phyloP scores from a whole-genome alignment of 1,140 invertebrate species.

The Drosophila lowei region DNA sequence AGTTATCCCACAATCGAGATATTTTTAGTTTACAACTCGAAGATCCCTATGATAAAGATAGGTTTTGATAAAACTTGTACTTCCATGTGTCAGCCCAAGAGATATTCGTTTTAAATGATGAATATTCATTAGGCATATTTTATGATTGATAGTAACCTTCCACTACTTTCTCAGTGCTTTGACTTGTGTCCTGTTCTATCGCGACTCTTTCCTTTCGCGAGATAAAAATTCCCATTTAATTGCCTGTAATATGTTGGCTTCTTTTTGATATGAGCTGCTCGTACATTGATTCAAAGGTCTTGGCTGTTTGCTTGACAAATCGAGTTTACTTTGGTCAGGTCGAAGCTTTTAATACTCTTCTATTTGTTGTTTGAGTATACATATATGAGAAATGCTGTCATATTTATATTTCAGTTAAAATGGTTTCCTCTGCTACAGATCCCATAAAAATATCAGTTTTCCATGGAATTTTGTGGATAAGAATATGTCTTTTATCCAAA shows the following conservation, averaged over 20 bases:
- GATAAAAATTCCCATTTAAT: constrained; percentile 32
- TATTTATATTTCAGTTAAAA: too few species aligned
- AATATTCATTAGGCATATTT: neutral
- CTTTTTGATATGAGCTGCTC: constrained; percentile 14
- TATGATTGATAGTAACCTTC: constrained; percentile 11
- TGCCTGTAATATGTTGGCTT: constrained; percentile 17
- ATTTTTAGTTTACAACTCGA: constrained; percentile 21
- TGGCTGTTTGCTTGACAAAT: constrained; percentile 17
- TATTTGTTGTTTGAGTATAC: too few species aligned
- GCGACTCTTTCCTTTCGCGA: neutral
- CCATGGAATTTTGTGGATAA: too few species aligned
- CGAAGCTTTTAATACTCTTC: too few species aligned
- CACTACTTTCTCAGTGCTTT: neutral
- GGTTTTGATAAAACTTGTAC: constrained; percentile 1
- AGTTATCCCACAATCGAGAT: neutral
- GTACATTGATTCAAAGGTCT: constrained; percentile 40
- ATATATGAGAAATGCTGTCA: too few species aligned
- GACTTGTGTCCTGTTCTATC: constrained; percentile 25
- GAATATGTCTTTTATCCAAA: neutral
- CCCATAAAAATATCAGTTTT: too few species aligned
- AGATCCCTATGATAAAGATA: constrained; percentile 31
- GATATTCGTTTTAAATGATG: constrained; percentile 18
- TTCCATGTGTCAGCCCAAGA: neutral
- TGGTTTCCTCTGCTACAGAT: too few species aligned
- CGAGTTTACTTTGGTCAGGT: too few species aligned